Percentiles rank a stretch among this genome's conserved stretches.
Conservation (phyloP, 2,113 vertebrate genomes). For the Motacilla alba region DNA sequence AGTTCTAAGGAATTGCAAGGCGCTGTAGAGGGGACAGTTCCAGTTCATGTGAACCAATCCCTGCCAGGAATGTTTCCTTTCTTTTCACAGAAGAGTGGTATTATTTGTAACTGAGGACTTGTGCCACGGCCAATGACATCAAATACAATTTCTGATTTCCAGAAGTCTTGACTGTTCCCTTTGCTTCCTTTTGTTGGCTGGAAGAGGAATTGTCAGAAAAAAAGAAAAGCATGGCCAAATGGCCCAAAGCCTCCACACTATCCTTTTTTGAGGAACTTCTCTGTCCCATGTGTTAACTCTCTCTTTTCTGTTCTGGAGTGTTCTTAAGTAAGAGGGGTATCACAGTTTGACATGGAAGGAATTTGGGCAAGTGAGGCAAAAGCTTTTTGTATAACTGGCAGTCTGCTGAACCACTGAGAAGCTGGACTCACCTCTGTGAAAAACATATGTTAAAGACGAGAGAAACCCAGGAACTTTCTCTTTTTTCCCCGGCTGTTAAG, state of each 20-base stretch:
- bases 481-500: neutral
- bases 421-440: neutral
- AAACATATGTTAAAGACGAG: neutral
- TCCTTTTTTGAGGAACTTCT: neutral
- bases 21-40: neutral
- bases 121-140: neutral
- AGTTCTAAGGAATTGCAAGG: neutral
- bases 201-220: neutral
- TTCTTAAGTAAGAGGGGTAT: neutral
- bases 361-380: neutral
- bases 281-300: neutral
- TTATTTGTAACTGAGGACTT: neutral
- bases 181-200: neutral
- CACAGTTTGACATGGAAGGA: neutral
- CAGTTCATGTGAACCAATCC: neutral
- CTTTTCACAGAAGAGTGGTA: neutral
- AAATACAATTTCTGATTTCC: neutral
- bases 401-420: neutral
- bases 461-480: neutral
- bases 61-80: neutral
- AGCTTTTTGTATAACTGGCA: no score
- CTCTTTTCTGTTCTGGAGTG: neutral
- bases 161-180: neutral
- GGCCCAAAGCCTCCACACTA: neutral
- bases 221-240: neutral